Base-by-base conservation (phyloP, 2,113 vertebrate genomes). In the Phrynosoma platyrhinos region DNA sequence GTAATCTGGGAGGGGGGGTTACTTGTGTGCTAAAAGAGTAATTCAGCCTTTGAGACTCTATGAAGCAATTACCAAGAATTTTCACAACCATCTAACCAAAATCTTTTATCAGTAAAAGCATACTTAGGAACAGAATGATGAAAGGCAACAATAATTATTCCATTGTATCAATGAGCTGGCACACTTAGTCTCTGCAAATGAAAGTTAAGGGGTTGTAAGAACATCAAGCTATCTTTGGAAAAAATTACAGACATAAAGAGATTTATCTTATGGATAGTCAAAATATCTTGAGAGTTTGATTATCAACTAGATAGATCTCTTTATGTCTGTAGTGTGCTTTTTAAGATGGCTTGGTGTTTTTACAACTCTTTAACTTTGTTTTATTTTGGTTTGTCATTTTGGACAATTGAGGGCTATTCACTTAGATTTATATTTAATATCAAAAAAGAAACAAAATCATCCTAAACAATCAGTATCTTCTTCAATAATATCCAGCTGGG, bases 121-220 rank as follows among this genome's bases (percentile, higher is more conserved):
- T 62, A 68, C 12, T 82, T 78, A 64, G 85, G 90, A 91, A 84
- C 69, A 53, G 74, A 86, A 30, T 18, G 23, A 53, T 1, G 64
- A 89, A 82, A 32, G 89, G 42, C n/a, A 32, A 72, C 5, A 18
- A 81, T 0, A 84, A 81, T 13, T 47, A 47, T 47, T 76, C 20
- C 40, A 32, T n/a, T 53, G 87, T 91, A 95, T 69, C 30, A 53
- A 55, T 83, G 47, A 79, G 32, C 82, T 7, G 83, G 86, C 47
- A 90, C 91, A 91, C 64, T 78, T 64, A 92, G 86, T 77, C 1
- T 55, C 58, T 80, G n/a, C 16, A 90, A 84, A 72, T 12, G 68
- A 62, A 92, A 90, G 40, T 88, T 30, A 79, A 68, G 64, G 32
- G 14, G 42, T 91, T 78, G 40, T 1, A 0, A 64, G 13, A 90